Evolutionary conservation across 2,888 invertebrate species (phyloP), one percentile per base, ranked within the genome.

Genomic region (Heliconius erato): DNA sequence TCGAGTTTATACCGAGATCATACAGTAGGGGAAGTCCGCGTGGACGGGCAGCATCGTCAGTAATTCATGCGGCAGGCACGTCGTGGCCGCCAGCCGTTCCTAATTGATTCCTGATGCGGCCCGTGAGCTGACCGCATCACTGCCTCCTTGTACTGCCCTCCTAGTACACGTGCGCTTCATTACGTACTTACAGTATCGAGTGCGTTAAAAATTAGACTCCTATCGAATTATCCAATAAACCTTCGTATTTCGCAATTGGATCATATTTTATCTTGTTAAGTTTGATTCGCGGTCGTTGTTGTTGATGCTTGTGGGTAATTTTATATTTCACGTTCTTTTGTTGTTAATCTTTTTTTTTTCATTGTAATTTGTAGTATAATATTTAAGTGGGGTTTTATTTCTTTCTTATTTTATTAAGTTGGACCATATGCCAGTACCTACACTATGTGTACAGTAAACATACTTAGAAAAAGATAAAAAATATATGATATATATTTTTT

Each of bases 71-170:
- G 93, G 93, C 92, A 94, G 94, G 92, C 94, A 92, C 94, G 92
- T 92, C 92, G 94, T 93, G 91, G 94, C 92, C 92, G 92, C 91
- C 93, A 92, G 94, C 93, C 94, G 94, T 92, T 92, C 94, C 93
- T 95, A 95, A 95, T 95, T 95, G 95, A 95, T 95, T 95, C 94
- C 95, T 95, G 95, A 94, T 94, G 94, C 93, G 92, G 93, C 90
- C 91, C 90, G 89, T 91, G 93, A 93, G 92, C 92, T 91, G 93
- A 92, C 92, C 95, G 95, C 95, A 94, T 95, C 95, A 94, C 94
- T 94, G 94, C 90, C 92, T 94, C 92, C 94, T 94, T 94, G 91
- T 92, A 89, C 92, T 91, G 91, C 92, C 92, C 93, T 93, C 92
- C 87, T 90, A 92, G 91, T 93, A 93, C 91, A 92, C 91, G 87